Base-by-base conservation (phyloP, 2,888 invertebrate genomes). In the Drosophila neotestacea region DNA sequence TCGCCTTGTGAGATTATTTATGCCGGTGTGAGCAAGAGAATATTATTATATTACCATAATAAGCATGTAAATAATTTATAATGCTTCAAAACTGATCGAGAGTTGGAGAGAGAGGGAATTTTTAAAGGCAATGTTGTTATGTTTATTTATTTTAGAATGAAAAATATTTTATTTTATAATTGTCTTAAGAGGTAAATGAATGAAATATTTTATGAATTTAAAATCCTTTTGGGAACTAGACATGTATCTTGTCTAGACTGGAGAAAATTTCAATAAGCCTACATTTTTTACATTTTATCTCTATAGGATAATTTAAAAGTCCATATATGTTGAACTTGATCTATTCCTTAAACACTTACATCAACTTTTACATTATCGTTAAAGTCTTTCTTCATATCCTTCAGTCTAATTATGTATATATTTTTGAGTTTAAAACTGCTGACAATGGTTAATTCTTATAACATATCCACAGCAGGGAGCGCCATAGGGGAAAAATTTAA, bases 401-500 rank as follows among this genome's bases (percentile, higher is more conserved):
- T 16, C 4, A 28, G 42, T 36, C 60, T 44, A 44, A 52, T 60
- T 28, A 60, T 39, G 59, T 13, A 34, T 42, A 27, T 22, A 44
- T 13, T 36, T 42, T 32, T 22, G 44, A 1, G 27, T 6, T 61
- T 36, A n/a, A 36, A 34, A 44, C 34, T 52, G 52, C 52, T 61
- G 52, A 36, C 34, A 44, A 44, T 28, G 34, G 13, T 22, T 54
- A 47, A 39, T 65, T 48, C 52, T 51, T 46, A 42, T 36, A 39
- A 30, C 34, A 32, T 52, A 36, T 41, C 38, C 32, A 13, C 22
- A 38, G 36, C 42, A 56, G 41, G n/a, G 36, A 41, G 59, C 41
- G 50, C 48, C 70, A 51, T 61, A 28, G 42, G 54, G 54, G 64
- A 3, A 70, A 69, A 73, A 72, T 76, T 69, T 66, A 80, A 79